phyloP scores from a whole-genome alignment of 2,797 vertebrate species.

The Anabas testudineus region DNA sequence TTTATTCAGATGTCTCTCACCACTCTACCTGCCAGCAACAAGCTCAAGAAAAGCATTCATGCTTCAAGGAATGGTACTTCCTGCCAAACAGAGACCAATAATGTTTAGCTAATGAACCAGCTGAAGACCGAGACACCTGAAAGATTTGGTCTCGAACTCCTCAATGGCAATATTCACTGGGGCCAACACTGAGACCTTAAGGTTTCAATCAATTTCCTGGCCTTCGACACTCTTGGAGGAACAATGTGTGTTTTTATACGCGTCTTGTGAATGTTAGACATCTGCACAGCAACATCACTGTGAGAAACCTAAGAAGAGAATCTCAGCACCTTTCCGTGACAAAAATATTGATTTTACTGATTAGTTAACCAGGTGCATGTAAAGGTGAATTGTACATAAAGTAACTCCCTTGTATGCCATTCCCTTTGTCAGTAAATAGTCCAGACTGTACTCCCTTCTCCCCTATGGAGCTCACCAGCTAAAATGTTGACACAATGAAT shows the following conservation, averaged over 20 bases:
- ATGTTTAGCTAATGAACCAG: conserved; percentile 47
- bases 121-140: conserved; percentile 46
- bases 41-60: conserved; percentile 64
- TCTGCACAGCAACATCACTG: conserved; percentile 64
- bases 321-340: conserved; percentile 77
- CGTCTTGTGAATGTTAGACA: conserved; percentile 33
- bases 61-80: conserved; percentile 44
- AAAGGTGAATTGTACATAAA: conserved; percentile 74
- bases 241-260: conserved; percentile 66
- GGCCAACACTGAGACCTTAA: conserved; percentile 45
- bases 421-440: conserved; percentile 82
- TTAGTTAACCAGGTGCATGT: conserved; percentile 77
- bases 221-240: conserved; percentile 22
- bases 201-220: conserved; percentile 60
- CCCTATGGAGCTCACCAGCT: conserved; percentile 58
- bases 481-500: conserved; percentile 84
- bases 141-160: conserved; percentile 42
- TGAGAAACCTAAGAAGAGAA: conserved; percentile 62
- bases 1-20: conserved; percentile 51
- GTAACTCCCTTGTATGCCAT: conserved; percentile 60
- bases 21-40: conserved; percentile 48
- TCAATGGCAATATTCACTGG: conserved; percentile 63
- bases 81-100: conserved; percentile 49
- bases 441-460: conserved; percentile 74
- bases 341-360: conserved; percentile 79